phyloP scores from a whole-genome alignment of 2,113 vertebrate species.

The Ivindomyrus marchei region DNA sequence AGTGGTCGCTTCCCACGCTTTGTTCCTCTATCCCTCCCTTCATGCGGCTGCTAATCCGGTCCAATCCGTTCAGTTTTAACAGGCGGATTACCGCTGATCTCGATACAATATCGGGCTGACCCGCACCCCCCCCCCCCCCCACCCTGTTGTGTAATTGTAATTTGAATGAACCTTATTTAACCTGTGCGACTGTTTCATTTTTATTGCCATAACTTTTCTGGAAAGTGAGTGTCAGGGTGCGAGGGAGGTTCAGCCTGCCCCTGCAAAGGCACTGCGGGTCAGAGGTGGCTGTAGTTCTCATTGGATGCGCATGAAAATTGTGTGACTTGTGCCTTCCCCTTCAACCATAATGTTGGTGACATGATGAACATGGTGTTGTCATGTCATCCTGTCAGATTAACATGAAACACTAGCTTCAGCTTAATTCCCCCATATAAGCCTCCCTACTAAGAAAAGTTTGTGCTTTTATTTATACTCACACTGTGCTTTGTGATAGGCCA shows the following conservation, averaged over 20 bases:
- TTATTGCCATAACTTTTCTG: neutral
- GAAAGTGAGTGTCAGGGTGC: neutral
- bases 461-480: neutral
- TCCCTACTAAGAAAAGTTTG: neutral
- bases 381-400: neutral
- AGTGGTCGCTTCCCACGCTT: neutral
- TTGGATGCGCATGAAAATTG: neutral
- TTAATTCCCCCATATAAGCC: neutral
- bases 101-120: neutral
- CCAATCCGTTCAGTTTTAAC: slow-evolving; percentile 13
- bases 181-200: neutral
- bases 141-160: neutral
- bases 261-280: neutral
- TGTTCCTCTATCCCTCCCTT: neutral
- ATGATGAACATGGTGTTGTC: neutral
- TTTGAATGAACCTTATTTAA: neutral
- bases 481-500: neutral
- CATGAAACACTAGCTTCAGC: neutral
- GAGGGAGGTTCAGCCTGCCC: neutral
- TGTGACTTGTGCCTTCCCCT: neutral
- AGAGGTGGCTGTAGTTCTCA: neutral
- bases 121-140: neutral
- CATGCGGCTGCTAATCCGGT: neutral
- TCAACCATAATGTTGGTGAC: neutral
- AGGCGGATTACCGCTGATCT: neutral